phyloP scores from a whole-genome alignment of 2,797 vertebrate genomes.

The Pempheris klunzingeri region DNA sequence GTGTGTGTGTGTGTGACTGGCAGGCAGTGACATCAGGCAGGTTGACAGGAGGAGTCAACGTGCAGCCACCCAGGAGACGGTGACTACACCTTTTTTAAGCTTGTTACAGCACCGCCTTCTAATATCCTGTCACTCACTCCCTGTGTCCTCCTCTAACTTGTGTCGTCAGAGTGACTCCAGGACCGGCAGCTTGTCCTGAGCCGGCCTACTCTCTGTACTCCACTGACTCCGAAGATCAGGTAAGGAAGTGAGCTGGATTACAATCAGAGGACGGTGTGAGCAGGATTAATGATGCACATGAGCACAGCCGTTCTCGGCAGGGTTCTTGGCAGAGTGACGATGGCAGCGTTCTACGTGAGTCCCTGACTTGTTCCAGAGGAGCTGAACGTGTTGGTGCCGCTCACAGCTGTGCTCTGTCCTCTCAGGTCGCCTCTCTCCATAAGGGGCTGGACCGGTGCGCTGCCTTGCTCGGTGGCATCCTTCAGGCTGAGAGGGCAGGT shows the following conservation, averaged over 20 bases:
- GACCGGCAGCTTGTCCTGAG: conserved; percentile 62
- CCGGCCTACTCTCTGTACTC: conserved; percentile 87
- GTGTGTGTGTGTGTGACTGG: conserved; percentile 1
- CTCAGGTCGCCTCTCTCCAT: conserved; percentile 85
- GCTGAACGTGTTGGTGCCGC: accelerated
- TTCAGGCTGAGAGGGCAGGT: conserved; percentile 89
- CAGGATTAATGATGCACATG: background rate
- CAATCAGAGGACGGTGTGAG: too few relatives aligned
- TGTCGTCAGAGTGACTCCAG: conserved; percentile 33
- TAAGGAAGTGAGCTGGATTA: conserved; percentile 52
- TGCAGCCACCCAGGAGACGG: conserved; percentile 80
- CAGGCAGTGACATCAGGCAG: conserved; percentile 91
- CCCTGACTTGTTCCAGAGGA: background rate
- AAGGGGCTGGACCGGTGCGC: conserved; percentile 91
- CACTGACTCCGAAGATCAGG: conserved; percentile 91
- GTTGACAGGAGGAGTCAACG: conserved; percentile 77
- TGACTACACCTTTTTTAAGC: conserved; percentile 65
- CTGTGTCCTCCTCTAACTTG: background rate
- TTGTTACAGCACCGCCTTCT: background rate
- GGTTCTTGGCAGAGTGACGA: too few relatives aligned
- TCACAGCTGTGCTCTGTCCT: background rate
- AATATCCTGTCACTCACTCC: background rate
- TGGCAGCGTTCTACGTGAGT: too few relatives aligned
- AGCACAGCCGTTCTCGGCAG: background rate
- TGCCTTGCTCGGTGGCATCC: conserved; percentile 88